Evolutionary conservation across 2,113 vertebrate species (phyloP).

Genomic region (Isurus oxyrinchus): DNA sequence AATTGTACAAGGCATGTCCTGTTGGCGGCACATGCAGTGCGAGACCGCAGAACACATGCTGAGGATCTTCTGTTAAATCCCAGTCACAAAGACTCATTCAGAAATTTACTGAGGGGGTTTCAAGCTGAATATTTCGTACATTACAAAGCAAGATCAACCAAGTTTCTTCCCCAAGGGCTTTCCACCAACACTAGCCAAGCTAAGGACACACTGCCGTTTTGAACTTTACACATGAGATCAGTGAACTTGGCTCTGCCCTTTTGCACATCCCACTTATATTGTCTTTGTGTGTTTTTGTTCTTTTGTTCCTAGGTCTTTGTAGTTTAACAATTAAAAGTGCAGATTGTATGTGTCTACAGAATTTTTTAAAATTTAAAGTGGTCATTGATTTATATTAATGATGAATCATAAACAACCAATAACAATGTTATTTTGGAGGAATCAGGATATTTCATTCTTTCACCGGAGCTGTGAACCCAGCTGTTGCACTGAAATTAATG

Average conservation of each 20-base stretch:
- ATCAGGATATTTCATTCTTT: not conserved
- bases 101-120: slow-evolving; percentile 58
- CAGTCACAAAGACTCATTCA: slow-evolving; percentile 54
- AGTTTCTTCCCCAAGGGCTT: not conserved
- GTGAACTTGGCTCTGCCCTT: not conserved
- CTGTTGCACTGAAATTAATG: slow-evolving; percentile 27
- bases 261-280: not conserved
- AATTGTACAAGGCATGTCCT: slow-evolving; percentile 58
- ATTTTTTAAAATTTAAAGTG: not conserved
- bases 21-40: slow-evolving; percentile 50
- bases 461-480: not conserved
- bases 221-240: slow-evolving; percentile 7
- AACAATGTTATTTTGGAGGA: not conserved
- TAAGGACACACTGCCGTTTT: not conserved
- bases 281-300: not conserved
- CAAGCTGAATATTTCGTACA: slow-evolving; percentile 49
- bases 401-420: not conserved
- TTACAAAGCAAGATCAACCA: slow-evolving; percentile 22
- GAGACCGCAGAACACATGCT: slow-evolving; percentile 58
- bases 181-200: not conserved
- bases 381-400: not conserved
- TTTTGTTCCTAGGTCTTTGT: not conserved
- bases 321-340: not conserved
- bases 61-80: slow-evolving; percentile 52
- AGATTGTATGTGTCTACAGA: not conserved